phyloP scores from a whole-genome alignment of 1,140 invertebrate species.

The Cylas formicarius region DNA sequence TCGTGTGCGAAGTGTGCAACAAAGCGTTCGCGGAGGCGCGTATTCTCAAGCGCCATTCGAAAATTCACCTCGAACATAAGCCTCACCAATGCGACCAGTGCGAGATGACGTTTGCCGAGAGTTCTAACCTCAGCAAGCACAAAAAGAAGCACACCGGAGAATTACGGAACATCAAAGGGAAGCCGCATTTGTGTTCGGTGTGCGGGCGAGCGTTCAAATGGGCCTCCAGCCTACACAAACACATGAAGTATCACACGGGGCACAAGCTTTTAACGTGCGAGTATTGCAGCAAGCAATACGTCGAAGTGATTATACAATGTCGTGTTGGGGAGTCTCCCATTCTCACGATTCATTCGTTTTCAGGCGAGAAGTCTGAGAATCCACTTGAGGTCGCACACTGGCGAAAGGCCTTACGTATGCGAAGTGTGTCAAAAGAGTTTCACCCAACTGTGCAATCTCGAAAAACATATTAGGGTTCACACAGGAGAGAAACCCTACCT shows the following conservation, averaged over 20 bases:
- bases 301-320: constrained; percentile 35
- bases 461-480: constrained; percentile 45
- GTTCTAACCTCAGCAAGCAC: constrained; percentile 46
- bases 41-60: constrained; percentile 45
- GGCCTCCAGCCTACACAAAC: constrained; percentile 44
- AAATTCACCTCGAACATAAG: constrained; percentile 42
- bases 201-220: constrained; percentile 44
- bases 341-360: constrained; percentile 17
- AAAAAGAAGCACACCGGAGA: constrained; percentile 48
- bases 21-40: constrained; percentile 44
- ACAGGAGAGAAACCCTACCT: constrained; percentile 44
- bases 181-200: constrained; percentile 44
- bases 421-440: constrained; percentile 68
- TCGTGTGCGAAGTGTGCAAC: constrained; percentile 44
- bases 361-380: constrained; percentile 40
- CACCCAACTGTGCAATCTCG: constrained; percentile 49
- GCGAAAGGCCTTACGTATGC: constrained; percentile 55
- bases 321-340: constrained; percentile 2
- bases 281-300: constrained; percentile 43
- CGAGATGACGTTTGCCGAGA: constrained; percentile 47
- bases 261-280: constrained; percentile 41
- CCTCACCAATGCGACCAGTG: constrained; percentile 47
- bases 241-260: constrained; percentile 46
- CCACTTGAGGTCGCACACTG: constrained; percentile 40
- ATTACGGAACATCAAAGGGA: constrained; percentile 41